Percentiles rank a stretch among this genome's conserved stretches.
These are phyloP conservation scores for Crocidura indochinensis DNA, from an alignment of 2,797 vertebrate genomes.

Conservation along the genomic window DNA sequence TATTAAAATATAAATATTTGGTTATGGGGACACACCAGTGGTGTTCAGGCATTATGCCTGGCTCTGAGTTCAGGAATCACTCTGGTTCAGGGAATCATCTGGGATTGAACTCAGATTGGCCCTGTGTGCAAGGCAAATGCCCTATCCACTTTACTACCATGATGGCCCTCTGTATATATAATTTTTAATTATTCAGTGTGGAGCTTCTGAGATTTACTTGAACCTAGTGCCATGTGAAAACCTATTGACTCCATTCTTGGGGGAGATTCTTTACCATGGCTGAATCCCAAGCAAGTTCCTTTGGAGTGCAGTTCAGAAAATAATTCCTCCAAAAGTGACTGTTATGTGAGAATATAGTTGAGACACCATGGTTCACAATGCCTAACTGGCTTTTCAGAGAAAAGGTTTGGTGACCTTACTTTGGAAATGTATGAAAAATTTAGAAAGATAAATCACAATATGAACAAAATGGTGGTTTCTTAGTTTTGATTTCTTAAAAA, in stretches of 20 bases:
- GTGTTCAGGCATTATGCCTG: no score
- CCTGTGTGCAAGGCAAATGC: no score
- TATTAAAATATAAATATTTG: no score
- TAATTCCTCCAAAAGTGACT: background rate
- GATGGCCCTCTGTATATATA: no score
- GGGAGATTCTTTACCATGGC: no score
- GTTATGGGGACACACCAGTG: no score
- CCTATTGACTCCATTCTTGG: no score
- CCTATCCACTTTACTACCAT: no score
- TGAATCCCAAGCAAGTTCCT: background rate
- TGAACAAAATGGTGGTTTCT: background rate
- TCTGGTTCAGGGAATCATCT: no score
- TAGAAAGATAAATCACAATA: constrained; percentile 17
- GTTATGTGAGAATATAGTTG: background rate
- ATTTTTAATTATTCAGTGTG: background rate
- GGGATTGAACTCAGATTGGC: no score
- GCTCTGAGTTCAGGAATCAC: no score
- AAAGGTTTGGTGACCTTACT: constrained; percentile 1
- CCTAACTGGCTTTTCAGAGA: background rate
- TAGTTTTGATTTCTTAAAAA: background rate
- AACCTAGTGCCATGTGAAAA: background rate
- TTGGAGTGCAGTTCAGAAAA: background rate
- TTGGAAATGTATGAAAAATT: no score
- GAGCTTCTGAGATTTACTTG: background rate
- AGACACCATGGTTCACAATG: background rate